phyloP scores from a whole-genome alignment of 2,888 invertebrate species.

The Anthophora plumipes region DNA sequence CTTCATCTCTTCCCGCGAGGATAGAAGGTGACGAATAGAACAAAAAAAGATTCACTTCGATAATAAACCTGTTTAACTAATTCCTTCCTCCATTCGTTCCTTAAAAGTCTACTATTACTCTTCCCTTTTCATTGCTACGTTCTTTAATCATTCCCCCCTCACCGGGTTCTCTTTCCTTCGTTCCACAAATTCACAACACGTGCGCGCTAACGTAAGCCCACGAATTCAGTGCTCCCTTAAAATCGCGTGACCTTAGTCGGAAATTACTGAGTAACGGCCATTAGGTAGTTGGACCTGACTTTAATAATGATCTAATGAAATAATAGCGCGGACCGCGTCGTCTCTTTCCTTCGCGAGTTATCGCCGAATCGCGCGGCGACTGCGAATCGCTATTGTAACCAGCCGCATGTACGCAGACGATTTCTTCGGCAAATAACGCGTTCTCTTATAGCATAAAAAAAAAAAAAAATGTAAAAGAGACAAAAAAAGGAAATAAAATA shows the following conservation, averaged over 20 bases:
- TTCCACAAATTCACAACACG: constrained; percentile 31
- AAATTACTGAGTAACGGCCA: constrained; percentile 70
- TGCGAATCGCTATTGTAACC: neutral
- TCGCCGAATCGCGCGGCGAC: constrained; percentile 57
- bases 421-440: constrained; percentile 20
- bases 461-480: too few relatives aligned
- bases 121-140: too few relatives aligned
- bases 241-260: constrained; percentile 69
- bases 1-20: neutral
- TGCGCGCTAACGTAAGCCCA: constrained; percentile 6
- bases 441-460: neutral
- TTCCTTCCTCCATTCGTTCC: too few relatives aligned
- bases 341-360: constrained; percentile 70
- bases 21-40: neutral
- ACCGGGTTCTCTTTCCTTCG: neutral
- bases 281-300: constrained; percentile 76
- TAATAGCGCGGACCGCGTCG: constrained; percentile 73
- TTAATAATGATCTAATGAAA: constrained; percentile 80
- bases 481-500: too few relatives aligned
- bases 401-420: neutral
- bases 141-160: too few relatives aligned
- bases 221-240: constrained; percentile 50
- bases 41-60: neutral
- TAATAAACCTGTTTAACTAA: too few relatives aligned
- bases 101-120: too few relatives aligned